Base-by-base conservation (phyloP, 1,140 invertebrate genomes). In the Chrysoperla carnea region DNA sequence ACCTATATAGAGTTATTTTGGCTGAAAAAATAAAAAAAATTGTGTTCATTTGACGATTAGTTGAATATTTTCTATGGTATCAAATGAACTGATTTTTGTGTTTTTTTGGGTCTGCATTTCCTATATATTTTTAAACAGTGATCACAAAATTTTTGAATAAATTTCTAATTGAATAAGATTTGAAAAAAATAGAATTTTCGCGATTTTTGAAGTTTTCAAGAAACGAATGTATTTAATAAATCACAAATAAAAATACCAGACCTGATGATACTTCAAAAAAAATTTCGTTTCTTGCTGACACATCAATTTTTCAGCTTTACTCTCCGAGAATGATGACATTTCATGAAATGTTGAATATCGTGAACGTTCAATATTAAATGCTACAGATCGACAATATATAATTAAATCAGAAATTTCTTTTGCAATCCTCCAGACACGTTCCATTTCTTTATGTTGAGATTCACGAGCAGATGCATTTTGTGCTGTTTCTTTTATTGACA, bases 241-340 rank as follows among this genome's bases (percentile, higher is more conserved):
- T n/a, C n/a, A n/a, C n/a, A n/a, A n/a, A n/a, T n/a, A n/a, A 35
- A 17, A 4, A 12, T 29, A 17, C 7, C 46, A 50, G 58, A 73
- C 65, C 61, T 76, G 75, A 63, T 90, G 88, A 66, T 93, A 94
- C 55, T 77, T 78, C 6, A 91, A 51, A 50, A 95, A 91, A 51
- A 85, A 83, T 39, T 72, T 68, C 45, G 70, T 78, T 54, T 88
- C 81, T 51, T 78, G 77, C 56, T 81, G 79, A 50, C 78, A 81
- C 53, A 93, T 83, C 23, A 84, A 69, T 55, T 90, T 88, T 54
- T 95, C 89, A 4, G 89, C 88, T 66, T 94, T 95, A 0, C 81
- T 88, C 67, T 97, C 93, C 0, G 90, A 84, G 55, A 96, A 95
- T 4, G 90, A 95, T 29, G 87, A 93, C 91, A 98, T 96, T 62